phyloP scores from a whole-genome alignment of 2,113 vertebrate species.

The Ptilonorhynchus violaceus region DNA sequence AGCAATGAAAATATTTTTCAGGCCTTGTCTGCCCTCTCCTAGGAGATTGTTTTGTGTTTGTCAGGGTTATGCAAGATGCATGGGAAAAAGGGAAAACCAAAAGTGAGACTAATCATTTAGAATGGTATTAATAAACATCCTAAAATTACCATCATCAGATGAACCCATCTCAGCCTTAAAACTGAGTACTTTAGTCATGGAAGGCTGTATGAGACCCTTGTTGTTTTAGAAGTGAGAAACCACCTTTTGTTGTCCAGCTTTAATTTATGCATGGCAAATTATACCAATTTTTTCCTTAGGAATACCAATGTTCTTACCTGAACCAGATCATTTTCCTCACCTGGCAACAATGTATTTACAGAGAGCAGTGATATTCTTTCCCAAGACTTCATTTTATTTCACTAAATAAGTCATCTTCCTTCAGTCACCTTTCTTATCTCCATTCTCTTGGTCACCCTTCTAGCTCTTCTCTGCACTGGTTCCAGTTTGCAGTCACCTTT shows the following conservation, averaged over 20 bases:
- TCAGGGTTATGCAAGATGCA: not conserved
- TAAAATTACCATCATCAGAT: not conserved
- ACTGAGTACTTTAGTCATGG: not conserved
- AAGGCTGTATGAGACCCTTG: not conserved
- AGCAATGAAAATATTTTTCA: conserved; percentile 30
- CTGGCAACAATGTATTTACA: not conserved
- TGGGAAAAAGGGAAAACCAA: not conserved
- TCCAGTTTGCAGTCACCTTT: not conserved
- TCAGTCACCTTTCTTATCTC: not conserved
- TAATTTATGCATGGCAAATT: not conserved
- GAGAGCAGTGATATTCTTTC: not conserved
- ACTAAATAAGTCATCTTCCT: not conserved
- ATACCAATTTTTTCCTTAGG: not conserved
- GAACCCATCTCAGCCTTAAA: not conserved
- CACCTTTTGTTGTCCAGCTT: not conserved
- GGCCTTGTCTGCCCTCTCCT: not conserved
- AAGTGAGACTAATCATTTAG: not conserved
- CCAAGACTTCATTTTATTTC: not conserved
- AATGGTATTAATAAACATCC: not conserved
- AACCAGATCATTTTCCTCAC: not conserved
- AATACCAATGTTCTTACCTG: not conserved
- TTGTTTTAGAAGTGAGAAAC: not conserved
- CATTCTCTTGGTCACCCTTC: not conserved
- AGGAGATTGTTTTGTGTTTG: not conserved
- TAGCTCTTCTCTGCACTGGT: not conserved